Percentiles rank a stretch among this genome's conserved stretches.
Evolutionary conservation across 1,140 invertebrate species (phyloP).

Genomic region (Drosophila biarmipes): DNA sequence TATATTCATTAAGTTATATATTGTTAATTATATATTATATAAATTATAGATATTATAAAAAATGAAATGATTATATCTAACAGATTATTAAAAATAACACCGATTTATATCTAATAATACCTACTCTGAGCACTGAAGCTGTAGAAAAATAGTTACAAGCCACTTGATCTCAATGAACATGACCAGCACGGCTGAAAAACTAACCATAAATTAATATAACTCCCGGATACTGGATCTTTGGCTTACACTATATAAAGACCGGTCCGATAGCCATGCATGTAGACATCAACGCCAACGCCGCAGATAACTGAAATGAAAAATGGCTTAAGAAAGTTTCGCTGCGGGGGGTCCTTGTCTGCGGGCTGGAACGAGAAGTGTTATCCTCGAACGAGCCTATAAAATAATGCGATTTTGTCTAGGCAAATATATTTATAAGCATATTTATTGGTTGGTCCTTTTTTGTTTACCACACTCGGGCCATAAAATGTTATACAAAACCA

Average conservation of each 20-base stretch:
- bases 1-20: no score
- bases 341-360: slow-evolving; percentile 1
- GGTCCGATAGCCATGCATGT: slow-evolving; percentile 73
- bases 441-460: slow-evolving; percentile 50
- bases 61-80: no score
- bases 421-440: slow-evolving; percentile 59
- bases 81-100: no score
- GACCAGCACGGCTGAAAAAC: slow-evolving; percentile 76
- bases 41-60: no score
- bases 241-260: slow-evolving; percentile 82
- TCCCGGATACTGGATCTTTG: not conserved
- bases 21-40: no score
- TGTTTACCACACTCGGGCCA: slow-evolving; percentile 40
- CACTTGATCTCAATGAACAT: slow-evolving; percentile 82
- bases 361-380: slow-evolving; percentile 13
- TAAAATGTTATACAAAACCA: slow-evolving; percentile 62
- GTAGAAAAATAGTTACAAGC: slow-evolving; percentile 78
- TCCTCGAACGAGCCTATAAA: slow-evolving; percentile 55
- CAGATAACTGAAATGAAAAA: slow-evolving; percentile 79
- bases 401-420: slow-evolving; percentile 56
- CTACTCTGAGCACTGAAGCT: slow-evolving; percentile 70
- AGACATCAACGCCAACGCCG: slow-evolving; percentile 81
- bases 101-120: not conserved
- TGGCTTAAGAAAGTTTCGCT: slow-evolving; percentile 28
- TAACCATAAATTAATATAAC: slow-evolving; percentile 46